Base-by-base conservation (phyloP, 2,888 invertebrate species). In the Lathronympha strigana region DNA sequence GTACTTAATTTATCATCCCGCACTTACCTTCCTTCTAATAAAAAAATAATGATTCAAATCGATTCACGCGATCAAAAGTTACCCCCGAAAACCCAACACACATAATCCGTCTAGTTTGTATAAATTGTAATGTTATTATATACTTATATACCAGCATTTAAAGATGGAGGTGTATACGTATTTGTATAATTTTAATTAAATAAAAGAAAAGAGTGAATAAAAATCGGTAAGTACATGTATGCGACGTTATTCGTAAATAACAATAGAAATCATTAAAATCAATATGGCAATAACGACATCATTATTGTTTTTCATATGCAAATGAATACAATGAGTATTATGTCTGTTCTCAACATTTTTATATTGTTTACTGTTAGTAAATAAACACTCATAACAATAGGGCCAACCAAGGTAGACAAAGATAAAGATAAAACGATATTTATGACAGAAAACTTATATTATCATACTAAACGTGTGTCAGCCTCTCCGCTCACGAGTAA, bases 401-500 rank as follows among this genome's bases (percentile, higher is more conserved):
- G 1, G 4, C 28, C 28, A 9, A 40, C 54, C 8, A 40, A 40
- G 25, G 28, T 28, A 28, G 40, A 11, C 15, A 19, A 40, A 43
- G 17, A 40, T 43, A 55, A 51, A 47, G 49, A 28, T 17, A 5
- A 36, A 40, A 4, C 11, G 5, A 55, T 15, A 55, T 40, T 55
- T 55, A 40, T 40, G 25, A 11, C 1, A 4, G 4, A 25, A 15
- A 25, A 25, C 33, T 33, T 13, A 1, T 21, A 9, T 15, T 23
- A 6, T 49, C 8, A 4, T 15, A n/a, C 9, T 8, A 25, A 23
- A 54, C 28, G 3, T 40, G 11, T 13, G 25, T 25, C 31, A 15
- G 19, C 13, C 13, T 40, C n/a, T n/a, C n/a, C n/a, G n/a, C n/a
- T n/a, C 61, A 53, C 13, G 53, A 53, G 33, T 62, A 62, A 62